Evolutionary conservation across 2,113 vertebrate genomes (phyloP).

Genomic region (Lophochroa leadbeateri): DNA sequence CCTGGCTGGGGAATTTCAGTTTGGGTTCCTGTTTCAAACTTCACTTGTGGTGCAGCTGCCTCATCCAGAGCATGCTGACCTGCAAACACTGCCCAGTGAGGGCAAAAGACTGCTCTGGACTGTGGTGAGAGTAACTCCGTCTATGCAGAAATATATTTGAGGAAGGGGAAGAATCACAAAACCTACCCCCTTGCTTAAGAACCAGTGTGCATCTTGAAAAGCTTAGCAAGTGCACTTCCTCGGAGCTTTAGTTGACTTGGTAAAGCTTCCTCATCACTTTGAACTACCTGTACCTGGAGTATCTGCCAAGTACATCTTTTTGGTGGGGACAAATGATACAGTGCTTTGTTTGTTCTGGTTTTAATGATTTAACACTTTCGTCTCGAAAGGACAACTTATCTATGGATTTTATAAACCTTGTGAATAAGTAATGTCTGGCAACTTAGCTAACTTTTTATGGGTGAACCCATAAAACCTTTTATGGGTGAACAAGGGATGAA

Average conservation of each 20-base stretch:
- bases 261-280: not conserved
- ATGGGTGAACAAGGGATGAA: not conserved
- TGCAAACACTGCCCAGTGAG: not conserved
- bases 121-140: not conserved
- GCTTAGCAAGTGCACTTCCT: not conserved
- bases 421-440: not conserved
- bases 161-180: not conserved
- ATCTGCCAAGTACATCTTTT: rapidly evolving
- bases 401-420: not conserved
- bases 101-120: not conserved
- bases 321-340: rapidly evolving
- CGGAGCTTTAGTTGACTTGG: not conserved
- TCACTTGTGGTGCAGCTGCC: not conserved
- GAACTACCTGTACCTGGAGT: not conserved
- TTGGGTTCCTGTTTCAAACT: not conserved
- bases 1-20: not conserved
- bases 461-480: not conserved
- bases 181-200: not conserved
- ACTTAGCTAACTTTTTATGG: not conserved
- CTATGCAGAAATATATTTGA: not conserved
- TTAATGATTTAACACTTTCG: not conserved
- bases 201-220: not conserved
- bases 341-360: not conserved
- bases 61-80: not conserved
- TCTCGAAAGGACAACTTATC: not conserved